Evolutionary conservation across 1,140 invertebrate genomes (phyloP).

Genomic region (Cherax destructor): DNA sequence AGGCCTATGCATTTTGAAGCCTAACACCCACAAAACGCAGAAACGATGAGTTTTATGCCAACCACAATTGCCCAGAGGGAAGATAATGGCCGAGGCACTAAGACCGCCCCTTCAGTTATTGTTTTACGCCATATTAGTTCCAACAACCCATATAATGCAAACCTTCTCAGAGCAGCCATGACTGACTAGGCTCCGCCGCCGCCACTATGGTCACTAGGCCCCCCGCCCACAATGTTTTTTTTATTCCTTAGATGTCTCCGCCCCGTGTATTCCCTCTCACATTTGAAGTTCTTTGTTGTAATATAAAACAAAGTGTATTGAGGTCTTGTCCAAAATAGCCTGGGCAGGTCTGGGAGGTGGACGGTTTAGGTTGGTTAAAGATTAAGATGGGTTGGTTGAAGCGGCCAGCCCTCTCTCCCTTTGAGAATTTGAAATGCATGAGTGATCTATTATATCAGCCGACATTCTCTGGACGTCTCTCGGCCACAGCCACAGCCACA

Average conservation of each 20-base stretch:
- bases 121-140: constrained; percentile 1
- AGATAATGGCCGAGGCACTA: background rate
- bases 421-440: constrained; percentile 1
- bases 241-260: background rate
- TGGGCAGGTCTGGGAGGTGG: too few species aligned
- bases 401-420: background rate
- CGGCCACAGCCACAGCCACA: background rate
- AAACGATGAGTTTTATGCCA: background rate
- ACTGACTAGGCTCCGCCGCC: too few species aligned
- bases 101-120: background rate
- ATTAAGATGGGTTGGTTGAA: background rate
- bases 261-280: background rate
- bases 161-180: background rate
- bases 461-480: background rate
- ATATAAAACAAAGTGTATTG: too few species aligned
- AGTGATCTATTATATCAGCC: background rate
- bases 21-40: too few species aligned
- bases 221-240: background rate
- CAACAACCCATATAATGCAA: background rate
- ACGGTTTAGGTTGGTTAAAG: background rate
- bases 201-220: too few species aligned
- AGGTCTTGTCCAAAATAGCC: too few species aligned
- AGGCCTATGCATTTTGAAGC: too few species aligned
- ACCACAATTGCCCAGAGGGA: background rate
- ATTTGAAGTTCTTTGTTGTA: background rate